Percentiles rank a stretch among this genome's conserved stretches.
Evolutionary conservation across 1,140 invertebrate species (phyloP).

Genomic region (Melipona quadrifasciata): DNA sequence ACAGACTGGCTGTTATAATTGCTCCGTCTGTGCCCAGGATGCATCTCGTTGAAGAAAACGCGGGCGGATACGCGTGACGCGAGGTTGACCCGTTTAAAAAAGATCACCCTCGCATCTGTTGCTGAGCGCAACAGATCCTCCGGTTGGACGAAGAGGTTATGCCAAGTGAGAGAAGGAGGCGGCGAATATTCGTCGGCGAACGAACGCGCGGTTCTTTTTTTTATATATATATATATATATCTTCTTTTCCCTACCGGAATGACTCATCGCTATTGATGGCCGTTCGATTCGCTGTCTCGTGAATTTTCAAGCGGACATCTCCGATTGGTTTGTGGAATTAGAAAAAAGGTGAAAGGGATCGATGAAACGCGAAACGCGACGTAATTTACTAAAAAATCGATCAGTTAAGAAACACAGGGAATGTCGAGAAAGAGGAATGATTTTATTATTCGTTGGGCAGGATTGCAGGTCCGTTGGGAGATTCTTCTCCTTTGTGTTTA

Average conservation of each 20-base stretch:
- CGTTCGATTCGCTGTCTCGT: background rate
- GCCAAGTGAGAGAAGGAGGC: slow-evolving; percentile 8
- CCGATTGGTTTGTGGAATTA: too few relatives aligned
- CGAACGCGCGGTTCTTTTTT: slow-evolving; percentile 26
- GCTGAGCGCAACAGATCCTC: slow-evolving; percentile 37
- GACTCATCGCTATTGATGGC: slow-evolving; percentile 3
- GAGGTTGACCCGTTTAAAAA: slow-evolving; percentile 64
- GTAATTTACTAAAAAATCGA: background rate
- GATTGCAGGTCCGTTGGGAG: too few relatives aligned
- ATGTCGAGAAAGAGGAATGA: background rate
- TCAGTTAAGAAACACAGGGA: background rate
- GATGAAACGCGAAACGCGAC: background rate
- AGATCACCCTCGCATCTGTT: slow-evolving; percentile 59
- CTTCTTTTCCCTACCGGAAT: slow-evolving; percentile 1
- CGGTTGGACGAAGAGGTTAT: background rate
- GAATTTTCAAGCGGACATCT: background rate
- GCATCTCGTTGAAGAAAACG: slow-evolving; percentile 34
- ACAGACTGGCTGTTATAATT: slow-evolving; percentile 16
- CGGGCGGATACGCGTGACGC: slow-evolving; percentile 1
- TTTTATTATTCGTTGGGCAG: background rate
- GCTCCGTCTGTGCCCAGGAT: slow-evolving; percentile 17
- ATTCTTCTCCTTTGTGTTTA: too few relatives aligned
- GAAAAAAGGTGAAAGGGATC: background rate
- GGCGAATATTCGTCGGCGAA: slow-evolving; percentile 15
- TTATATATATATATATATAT: background rate